Percentiles rank a stretch among this genome's conserved stretches.
Conservation (phyloP, 1,140 invertebrate genomes). For the Rhynchophorus ferrugineus region DNA sequence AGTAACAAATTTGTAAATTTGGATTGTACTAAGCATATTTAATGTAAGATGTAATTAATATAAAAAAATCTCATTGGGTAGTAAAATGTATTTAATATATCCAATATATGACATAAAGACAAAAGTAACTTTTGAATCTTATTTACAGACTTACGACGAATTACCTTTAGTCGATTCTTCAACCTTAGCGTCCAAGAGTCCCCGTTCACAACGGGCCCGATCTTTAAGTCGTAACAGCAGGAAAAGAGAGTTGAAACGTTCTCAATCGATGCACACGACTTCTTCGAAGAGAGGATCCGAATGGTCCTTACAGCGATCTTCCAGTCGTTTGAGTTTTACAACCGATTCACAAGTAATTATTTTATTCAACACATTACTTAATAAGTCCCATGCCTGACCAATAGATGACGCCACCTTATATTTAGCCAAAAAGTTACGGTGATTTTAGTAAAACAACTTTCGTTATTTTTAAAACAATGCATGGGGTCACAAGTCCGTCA, state of each 20-base stretch:
- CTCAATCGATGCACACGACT: constrained; percentile 42
- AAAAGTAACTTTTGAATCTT: too few relatives aligned
- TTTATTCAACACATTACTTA: background rate
- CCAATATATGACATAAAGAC: too few relatives aligned
- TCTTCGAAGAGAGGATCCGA: constrained; percentile 31
- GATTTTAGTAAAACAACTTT: background rate
- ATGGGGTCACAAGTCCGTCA: too few relatives aligned
- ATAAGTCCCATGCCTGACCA: background rate
- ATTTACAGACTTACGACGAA: constrained; percentile 46
- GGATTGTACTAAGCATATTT: too few relatives aligned
- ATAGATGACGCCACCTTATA: background rate
- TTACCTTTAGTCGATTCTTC: constrained; percentile 16
- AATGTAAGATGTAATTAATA: too few relatives aligned
- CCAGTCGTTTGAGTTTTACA: constrained; percentile 55
- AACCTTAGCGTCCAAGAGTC: constrained; percentile 12
- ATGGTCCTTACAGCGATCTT: constrained; percentile 44
- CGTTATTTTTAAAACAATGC: too few relatives aligned
- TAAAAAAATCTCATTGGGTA: too few relatives aligned
- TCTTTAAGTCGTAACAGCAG: constrained; percentile 25
- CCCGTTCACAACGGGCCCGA: constrained; percentile 19
- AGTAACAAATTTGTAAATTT: too few relatives aligned
- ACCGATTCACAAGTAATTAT: constrained; percentile 53
- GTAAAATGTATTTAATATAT: too few relatives aligned
- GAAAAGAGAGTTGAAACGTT: constrained; percentile 39
- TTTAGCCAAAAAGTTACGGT: background rate